phyloP scores from a whole-genome alignment of 2,113 vertebrate genomes.

The Lophochroa leadbeateri region DNA sequence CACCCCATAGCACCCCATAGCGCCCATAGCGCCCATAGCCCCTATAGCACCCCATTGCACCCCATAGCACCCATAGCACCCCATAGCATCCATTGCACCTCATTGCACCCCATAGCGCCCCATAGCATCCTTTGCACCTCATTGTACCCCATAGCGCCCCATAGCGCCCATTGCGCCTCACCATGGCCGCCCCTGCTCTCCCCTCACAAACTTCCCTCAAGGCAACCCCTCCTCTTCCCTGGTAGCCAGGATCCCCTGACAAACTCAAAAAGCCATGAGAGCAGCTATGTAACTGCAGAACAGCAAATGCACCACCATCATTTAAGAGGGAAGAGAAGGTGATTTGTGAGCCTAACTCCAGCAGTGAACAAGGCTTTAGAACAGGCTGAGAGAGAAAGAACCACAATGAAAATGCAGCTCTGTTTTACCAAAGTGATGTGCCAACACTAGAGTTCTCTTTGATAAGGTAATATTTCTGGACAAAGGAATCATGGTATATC shows the following conservation, averaged over 20 bases:
- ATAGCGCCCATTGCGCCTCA: too few species aligned
- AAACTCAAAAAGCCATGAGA: not conserved
- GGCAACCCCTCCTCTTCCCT: not conserved
- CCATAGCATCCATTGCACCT: too few species aligned
- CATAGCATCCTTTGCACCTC: too few species aligned
- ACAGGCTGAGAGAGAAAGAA: not conserved
- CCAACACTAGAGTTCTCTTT: not conserved
- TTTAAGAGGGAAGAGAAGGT: not conserved
- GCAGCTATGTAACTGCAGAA: not conserved
- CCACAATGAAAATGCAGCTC: not conserved
- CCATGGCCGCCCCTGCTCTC: too few species aligned
- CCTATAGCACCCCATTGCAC: too few species aligned
- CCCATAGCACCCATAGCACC: too few species aligned
- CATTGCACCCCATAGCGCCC: too few species aligned
- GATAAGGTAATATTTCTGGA: not conserved
- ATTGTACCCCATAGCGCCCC: too few species aligned
- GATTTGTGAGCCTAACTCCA: not conserved
- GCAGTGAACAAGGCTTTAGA: not conserved
- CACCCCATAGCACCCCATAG: too few species aligned
- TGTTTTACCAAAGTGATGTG: not conserved
- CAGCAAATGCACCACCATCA: not conserved
- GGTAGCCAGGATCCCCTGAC: not conserved
- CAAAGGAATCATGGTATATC: not conserved
- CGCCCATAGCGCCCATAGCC: too few species aligned
- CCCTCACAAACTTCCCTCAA: not conserved